A percentile compares a stretch with the other conserved stretches of the same genome.
Conservation (phyloP, 2,797 vertebrate genomes). For the Dipus sagitta region DNA sequence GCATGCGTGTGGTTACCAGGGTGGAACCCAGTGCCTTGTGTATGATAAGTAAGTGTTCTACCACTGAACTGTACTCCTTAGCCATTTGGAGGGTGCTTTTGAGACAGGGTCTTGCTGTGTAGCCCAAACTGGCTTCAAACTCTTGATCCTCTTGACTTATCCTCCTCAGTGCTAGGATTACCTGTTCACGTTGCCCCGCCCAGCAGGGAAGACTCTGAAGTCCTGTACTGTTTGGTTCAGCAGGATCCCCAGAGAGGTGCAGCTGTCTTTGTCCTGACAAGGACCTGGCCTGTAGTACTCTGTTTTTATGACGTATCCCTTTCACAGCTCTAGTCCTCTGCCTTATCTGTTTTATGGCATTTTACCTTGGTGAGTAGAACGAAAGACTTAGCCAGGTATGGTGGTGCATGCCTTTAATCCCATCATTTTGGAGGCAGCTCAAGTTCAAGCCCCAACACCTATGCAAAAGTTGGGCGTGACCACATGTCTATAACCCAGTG, state of each 20-base stretch:
- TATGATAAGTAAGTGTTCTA: neutral
- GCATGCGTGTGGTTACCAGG: neutral
- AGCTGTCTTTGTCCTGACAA: neutral
- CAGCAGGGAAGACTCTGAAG: neutral
- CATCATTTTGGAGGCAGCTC: neutral
- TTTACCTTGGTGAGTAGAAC: constrained; percentile 41
- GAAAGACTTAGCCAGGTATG: neutral
- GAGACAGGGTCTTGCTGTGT: neutral
- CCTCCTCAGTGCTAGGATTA: neutral
- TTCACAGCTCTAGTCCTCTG: neutral
- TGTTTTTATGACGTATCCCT: neutral
- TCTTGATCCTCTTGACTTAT: neutral
- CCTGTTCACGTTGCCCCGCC: no score
- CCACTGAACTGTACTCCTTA: no score
- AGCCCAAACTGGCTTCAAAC: neutral
- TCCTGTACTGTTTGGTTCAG: neutral
- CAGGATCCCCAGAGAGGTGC: no score
- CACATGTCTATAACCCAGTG: no score
- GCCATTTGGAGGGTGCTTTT: neutral
- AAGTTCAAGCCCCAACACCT: neutral
- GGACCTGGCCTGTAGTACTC: neutral
- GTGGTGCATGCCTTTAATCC: no score
- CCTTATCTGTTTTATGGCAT: neutral
- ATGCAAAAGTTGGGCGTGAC: no score
- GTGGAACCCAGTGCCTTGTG: neutral